Evolutionary conservation across 2,797 vertebrate species (phyloP).

Genomic region (Lutjanus argentimaculatus): DNA sequence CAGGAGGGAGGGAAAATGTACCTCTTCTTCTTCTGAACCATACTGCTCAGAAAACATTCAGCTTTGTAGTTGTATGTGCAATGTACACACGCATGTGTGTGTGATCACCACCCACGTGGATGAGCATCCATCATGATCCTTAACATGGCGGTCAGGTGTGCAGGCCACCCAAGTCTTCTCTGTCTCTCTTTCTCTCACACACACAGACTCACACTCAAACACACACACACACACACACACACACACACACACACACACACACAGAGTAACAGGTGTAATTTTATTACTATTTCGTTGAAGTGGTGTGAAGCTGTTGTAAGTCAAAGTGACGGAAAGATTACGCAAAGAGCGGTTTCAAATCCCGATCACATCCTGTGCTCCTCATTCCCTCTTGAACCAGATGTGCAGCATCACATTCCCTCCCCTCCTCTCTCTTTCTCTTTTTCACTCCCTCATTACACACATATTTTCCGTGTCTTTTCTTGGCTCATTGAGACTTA

Average conservation of each 20-base stretch:
- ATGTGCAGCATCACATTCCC: conserved; percentile 52
- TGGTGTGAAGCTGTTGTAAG: conserved; percentile 23
- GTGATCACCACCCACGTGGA: conserved; percentile 42
- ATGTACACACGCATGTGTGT: background rate
- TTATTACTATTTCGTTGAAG: conserved; percentile 14
- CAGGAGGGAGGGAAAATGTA: too few relatives aligned
- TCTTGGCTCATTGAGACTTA: conserved; percentile 63
- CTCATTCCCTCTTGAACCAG: conserved; percentile 45
- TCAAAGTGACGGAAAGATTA: conserved; percentile 54
- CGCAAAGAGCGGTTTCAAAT: conserved; percentile 40
- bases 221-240: background rate
- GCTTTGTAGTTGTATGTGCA: background rate
- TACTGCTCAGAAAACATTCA: background rate
- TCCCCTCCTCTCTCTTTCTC: background rate
- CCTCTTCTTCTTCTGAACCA: background rate
- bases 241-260: background rate
- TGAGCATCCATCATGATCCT: conserved; percentile 39
- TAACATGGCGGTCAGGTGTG: conserved; percentile 53
- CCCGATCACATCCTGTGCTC: conserved; percentile 46
- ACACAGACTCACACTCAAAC: too few relatives aligned
- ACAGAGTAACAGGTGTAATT: conserved; percentile 51
- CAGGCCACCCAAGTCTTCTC: conserved; percentile 52
- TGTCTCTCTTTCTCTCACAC: background rate
- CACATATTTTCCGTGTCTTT: conserved; percentile 63
- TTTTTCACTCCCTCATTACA: conserved; percentile 59